A percentile compares a stretch with the other conserved stretches of the same genome.
phyloP scores from a whole-genome alignment of 2,888 invertebrate species.

The Epirrhoe tristata region DNA sequence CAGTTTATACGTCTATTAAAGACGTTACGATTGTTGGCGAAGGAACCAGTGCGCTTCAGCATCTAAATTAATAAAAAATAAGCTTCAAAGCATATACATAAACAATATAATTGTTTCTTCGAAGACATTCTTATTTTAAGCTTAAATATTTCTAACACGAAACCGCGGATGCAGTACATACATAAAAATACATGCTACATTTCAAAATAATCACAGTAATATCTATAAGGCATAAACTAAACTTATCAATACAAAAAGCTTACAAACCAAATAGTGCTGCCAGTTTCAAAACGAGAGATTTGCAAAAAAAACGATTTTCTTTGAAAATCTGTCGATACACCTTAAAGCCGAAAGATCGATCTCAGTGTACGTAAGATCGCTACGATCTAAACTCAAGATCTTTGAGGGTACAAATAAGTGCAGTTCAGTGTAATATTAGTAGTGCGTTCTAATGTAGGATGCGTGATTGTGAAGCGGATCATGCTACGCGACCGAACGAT shows the following conservation, averaged over 20 bases:
- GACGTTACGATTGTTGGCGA: neutral
- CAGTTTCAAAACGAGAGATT: constrained; percentile 25
- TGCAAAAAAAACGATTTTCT: constrained; percentile 13
- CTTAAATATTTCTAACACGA: neutral
- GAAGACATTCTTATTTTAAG: neutral
- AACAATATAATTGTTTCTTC: neutral
- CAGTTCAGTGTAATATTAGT: constrained; percentile 35
- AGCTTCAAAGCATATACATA: neutral
- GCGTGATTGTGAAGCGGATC: constrained; percentile 27
- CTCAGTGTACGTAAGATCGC: neutral
- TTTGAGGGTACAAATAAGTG: neutral
- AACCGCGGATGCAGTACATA: neutral
- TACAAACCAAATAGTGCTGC: constrained; percentile 34
- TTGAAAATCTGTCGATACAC: neutral
- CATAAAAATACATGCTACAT: constrained; percentile 20
- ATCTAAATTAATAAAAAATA: neutral
- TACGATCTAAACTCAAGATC: neutral
- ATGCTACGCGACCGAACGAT: constrained; percentile 31
- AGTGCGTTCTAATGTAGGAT: constrained; percentile 29
- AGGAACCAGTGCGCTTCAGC: neutral
- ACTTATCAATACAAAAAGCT: constrained; percentile 21
- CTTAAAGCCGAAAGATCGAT: neutral
- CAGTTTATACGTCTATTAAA: neutral
- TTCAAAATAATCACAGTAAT: neutral
- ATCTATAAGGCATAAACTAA: neutral